Conservation (phyloP, 1,140 invertebrate species). For the Andricus grossulariae region DNA sequence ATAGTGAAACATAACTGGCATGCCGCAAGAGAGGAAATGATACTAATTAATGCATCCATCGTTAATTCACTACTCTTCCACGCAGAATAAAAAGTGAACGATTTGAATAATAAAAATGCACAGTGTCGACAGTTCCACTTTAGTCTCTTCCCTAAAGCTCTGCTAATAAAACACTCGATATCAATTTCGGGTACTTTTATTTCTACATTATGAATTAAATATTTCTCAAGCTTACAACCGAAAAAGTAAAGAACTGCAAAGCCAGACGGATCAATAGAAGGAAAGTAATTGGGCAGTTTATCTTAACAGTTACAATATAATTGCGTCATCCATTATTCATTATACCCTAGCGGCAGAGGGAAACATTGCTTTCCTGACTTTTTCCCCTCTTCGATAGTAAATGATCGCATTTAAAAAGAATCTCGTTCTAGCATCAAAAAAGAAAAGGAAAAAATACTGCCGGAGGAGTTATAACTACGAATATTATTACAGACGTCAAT, state of each 20-base stretch:
- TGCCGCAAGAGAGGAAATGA: constrained; percentile 34
- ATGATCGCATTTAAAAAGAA: constrained; percentile 15
- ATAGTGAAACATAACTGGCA: constrained; percentile 15
- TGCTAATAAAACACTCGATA: no score
- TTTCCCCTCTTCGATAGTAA: constrained; percentile 4
- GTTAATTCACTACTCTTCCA: constrained; percentile 64
- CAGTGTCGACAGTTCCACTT: not conserved
- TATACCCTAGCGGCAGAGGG: constrained; percentile 33
- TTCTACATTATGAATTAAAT: not conserved
- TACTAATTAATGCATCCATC: constrained; percentile 67
- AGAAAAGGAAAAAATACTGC: no score
- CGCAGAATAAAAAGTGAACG: not conserved
- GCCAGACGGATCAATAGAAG: constrained; percentile 37
- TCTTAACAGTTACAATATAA: constrained; percentile 51
- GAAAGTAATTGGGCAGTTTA: constrained; percentile 54
- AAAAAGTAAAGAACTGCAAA: constrained; percentile 41
- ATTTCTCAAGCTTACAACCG: constrained; percentile 28
- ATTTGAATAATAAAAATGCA: constrained; percentile 1
- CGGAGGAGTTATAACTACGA: no score
- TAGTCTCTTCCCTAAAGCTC: not conserved
- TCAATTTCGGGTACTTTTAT: not conserved
- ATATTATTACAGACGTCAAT: no score
- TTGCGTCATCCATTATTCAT: constrained; percentile 52
- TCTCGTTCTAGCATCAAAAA: not conserved
- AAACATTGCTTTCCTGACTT: constrained; percentile 26